A percentile compares a stretch with the other conserved stretches of the same genome.
These are phyloP conservation scores for Drosophila ochracea DNA, from an alignment of 2,888 invertebrate genomes.

Conservation along the genomic window DNA sequence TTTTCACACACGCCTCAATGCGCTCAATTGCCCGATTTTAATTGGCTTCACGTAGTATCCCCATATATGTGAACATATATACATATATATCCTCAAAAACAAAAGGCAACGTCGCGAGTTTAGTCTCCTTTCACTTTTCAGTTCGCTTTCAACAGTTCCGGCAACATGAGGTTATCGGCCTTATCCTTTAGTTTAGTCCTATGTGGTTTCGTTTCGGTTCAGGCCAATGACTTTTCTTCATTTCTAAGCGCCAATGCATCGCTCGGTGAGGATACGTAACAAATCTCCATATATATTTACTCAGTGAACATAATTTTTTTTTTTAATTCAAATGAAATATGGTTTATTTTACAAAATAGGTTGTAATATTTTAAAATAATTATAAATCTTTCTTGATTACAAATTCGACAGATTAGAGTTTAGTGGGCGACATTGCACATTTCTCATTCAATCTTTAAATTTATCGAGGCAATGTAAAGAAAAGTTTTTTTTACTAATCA, in stretches of 20 bases:
- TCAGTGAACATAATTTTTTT: too few relatives aligned
- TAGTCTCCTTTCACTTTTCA: constrained; percentile 49
- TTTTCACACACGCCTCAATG: constrained; percentile 33
- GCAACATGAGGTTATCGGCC: constrained; percentile 63
- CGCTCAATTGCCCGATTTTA: constrained; percentile 51
- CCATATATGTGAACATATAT: constrained; percentile 12
- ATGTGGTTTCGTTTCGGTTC: constrained; percentile 73
- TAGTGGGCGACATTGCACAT: too few relatives aligned
- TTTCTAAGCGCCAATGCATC: constrained; percentile 90
- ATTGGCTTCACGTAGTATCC: constrained; percentile 49
- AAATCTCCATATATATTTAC: background rate
- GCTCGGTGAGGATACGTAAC: constrained; percentile 86
- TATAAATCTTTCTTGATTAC: too few relatives aligned
- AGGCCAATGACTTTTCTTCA: constrained; percentile 89
- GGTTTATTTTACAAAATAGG: background rate
- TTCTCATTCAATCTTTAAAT: background rate
- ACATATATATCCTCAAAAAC: constrained; percentile 24
- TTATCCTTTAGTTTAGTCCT: constrained; percentile 86
- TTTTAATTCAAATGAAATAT: background rate
- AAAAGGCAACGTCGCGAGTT: constrained; percentile 35
- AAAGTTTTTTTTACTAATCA: background rate
- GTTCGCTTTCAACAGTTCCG: constrained; percentile 50
- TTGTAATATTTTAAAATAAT: background rate
- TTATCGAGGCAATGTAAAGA: background rate
- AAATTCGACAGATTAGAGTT: too few relatives aligned